Evolutionary conservation across 1,140 invertebrate species (phyloP).

Genomic region (Micrasema minimum): DNA sequence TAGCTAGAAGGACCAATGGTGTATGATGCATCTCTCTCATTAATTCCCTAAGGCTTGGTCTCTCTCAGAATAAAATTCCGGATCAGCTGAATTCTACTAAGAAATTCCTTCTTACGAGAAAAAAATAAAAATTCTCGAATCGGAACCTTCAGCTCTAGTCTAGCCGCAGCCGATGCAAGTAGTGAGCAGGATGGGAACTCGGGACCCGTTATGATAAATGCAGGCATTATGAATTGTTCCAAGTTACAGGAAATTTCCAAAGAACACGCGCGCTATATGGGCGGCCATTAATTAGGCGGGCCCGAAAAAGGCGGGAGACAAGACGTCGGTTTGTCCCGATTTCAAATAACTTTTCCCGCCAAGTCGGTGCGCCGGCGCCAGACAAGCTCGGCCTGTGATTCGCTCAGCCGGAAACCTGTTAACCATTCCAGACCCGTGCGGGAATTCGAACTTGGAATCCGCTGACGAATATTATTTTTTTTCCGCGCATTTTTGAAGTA

Average conservation of each 20-base stretch:
- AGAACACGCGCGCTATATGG: slow-evolving; percentile 6
- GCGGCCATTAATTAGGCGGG: background rate
- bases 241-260: slow-evolving; percentile 14
- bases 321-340: slow-evolving; percentile 22
- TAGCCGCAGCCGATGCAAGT: no score
- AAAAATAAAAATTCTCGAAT: no score
- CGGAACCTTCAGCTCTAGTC: no score
- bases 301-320: slow-evolving; percentile 18
- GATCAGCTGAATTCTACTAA: no score
- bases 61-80: no score
- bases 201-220: slow-evolving; percentile 7
- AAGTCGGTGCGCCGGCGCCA: slow-evolving; percentile 10
- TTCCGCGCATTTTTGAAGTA: no score
- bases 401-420: slow-evolving; percentile 8
- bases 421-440: background rate
- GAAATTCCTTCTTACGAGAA: no score
- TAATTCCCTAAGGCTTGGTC: no score
- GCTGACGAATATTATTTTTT: background rate
- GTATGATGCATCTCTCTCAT: no score
- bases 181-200: no score
- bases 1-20: no score
- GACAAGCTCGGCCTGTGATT: slow-evolving; percentile 11
- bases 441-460: background rate
- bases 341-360: slow-evolving; percentile 20
- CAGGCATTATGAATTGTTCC: slow-evolving; percentile 6